These are phyloP conservation scores for Drosophila ercepeae DNA, from an alignment of 1,140 invertebrate species.

Conservation along the genomic window DNA sequence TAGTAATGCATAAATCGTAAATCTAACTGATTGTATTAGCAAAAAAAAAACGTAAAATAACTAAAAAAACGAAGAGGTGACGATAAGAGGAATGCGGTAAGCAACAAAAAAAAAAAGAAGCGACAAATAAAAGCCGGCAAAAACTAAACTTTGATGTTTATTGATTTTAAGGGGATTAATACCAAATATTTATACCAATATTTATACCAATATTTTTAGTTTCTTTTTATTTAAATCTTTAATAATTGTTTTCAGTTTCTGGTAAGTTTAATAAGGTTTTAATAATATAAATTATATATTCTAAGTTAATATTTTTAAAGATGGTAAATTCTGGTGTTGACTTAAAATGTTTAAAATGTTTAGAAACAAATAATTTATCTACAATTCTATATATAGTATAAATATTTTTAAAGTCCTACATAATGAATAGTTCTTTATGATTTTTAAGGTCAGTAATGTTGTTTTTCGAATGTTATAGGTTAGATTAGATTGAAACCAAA, in stretches of 20 bases:
- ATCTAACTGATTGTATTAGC: slow-evolving; percentile 50
- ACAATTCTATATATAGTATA: no score
- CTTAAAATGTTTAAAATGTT: not conserved
- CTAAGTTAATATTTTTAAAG: not conserved
- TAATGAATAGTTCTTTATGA: no score
- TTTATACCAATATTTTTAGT: no score
- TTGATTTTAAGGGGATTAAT: not conserved
- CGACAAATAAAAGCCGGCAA: slow-evolving; percentile 48
- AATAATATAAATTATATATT: not conserved
- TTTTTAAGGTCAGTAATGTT: no score
- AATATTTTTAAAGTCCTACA: not conserved
- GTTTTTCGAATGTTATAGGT: no score
- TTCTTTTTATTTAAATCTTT: no score
- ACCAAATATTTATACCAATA: no score
- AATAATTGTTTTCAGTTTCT: no score
- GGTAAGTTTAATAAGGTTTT: not conserved
- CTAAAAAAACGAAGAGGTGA: slow-evolving; percentile 7
- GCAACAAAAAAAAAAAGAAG: slow-evolving; percentile 59
- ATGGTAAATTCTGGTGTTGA: not conserved
- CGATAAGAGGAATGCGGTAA: slow-evolving; percentile 21
- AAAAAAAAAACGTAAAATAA: slow-evolving; percentile 16
- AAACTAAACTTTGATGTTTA: slow-evolving; percentile 15
- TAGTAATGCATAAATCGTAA: slow-evolving; percentile 42
- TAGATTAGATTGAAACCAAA: no score
- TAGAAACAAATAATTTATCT: no score